Percentiles rank a stretch among this genome's conserved stretches.
phyloP scores from a whole-genome alignment of 2,888 invertebrate species.

The Eupithecia subumbrata region DNA sequence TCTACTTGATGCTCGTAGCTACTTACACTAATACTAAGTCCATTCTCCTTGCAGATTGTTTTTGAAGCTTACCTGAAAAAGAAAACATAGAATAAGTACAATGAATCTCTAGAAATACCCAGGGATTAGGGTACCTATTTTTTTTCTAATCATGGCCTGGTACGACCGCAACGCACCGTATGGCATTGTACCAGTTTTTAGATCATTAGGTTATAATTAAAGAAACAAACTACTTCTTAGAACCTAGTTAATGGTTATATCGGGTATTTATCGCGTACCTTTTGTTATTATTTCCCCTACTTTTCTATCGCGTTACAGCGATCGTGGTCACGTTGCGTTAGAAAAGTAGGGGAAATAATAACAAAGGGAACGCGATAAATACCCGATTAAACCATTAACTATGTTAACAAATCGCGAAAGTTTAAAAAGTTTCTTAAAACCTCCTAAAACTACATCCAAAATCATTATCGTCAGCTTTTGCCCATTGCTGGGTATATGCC shows the following conservation, averaged over 20 bases:
- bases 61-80: conserved; percentile 4
- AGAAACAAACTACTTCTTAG: background rate
- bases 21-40: background rate
- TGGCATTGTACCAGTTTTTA: background rate
- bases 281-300: too few relatives aligned
- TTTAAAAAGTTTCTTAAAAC: background rate
- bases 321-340: too few relatives aligned
- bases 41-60: background rate
- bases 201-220: background rate
- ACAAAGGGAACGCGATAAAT: too few relatives aligned
- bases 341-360: too few relatives aligned
- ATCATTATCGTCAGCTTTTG: background rate
- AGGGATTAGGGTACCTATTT: background rate
- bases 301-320: too few relatives aligned
- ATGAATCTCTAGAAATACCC: background rate
- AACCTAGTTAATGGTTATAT: too few relatives aligned
- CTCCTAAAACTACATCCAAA: too few relatives aligned
- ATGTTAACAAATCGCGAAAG: too few relatives aligned
- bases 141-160: background rate
- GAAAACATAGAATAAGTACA: background rate
- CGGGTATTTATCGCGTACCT: too few relatives aligned
- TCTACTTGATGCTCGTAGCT: background rate
- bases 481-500: background rate
- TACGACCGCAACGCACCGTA: background rate
- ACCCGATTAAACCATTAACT: too few relatives aligned